phyloP scores from a whole-genome alignment of 2,888 invertebrate genomes.

The Lochmaea crataegi region DNA sequence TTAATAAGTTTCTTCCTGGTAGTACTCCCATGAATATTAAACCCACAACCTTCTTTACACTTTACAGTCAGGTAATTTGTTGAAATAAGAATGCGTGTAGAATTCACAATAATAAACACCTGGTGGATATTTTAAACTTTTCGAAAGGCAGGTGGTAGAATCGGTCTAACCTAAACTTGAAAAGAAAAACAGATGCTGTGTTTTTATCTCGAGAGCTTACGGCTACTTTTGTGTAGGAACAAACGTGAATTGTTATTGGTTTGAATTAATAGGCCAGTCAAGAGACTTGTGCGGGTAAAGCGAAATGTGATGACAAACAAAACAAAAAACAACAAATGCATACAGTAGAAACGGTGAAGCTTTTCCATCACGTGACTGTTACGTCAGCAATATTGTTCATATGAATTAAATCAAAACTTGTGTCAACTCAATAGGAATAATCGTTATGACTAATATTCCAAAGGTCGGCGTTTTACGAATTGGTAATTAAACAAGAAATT shows the following conservation, averaged over 20 bases:
- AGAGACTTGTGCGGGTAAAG: neutral
- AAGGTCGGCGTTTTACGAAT: no score
- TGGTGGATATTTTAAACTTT: slow-evolving; percentile 14
- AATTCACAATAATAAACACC: slow-evolving; percentile 13
- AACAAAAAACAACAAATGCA: no score
- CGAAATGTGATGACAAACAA: no score
- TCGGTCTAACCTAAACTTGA: slow-evolving; percentile 3
- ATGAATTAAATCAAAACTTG: no score
- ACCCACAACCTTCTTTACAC: neutral
- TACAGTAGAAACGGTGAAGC: no score
- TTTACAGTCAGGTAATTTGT: neutral
- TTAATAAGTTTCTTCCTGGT: no score
- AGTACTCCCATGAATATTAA: neutral
- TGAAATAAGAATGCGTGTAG: neutral
- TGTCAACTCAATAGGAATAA: no score
- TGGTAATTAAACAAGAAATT: no score
- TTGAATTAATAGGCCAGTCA: slow-evolving; percentile 2
- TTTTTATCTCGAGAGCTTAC: slow-evolving; percentile 1
- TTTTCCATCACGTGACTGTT: no score
- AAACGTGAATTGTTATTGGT: neutral
- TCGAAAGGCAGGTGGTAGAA: slow-evolving; percentile 14
- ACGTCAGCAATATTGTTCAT: no score
- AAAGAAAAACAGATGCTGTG: slow-evolving; percentile 5
- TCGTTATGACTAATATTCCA: no score
- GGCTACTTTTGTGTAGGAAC: neutral